Conservation (phyloP, 2,113 vertebrate genomes). For the Ageneiosus marmoratus region DNA sequence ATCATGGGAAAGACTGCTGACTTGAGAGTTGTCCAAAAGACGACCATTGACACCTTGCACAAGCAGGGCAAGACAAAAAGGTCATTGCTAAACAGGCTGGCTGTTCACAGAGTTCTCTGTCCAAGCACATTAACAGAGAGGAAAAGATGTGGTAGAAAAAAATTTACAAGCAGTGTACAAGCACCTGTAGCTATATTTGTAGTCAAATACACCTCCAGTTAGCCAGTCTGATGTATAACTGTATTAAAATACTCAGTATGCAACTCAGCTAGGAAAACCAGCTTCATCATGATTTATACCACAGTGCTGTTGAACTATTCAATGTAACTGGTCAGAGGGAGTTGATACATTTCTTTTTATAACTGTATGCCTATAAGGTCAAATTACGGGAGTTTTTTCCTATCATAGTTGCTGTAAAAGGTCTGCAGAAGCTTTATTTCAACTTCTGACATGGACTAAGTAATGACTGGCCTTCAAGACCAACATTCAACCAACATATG, state of each 20-base stretch:
- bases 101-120: no score
- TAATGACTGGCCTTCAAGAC: background rate
- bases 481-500: background rate
- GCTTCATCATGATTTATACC: background rate
- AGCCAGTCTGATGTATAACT: background rate
- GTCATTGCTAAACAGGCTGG: no score
- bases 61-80: no score
- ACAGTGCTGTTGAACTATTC: background rate
- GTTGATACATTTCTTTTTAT: background rate
- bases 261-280: background rate
- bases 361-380: background rate
- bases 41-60: no score
- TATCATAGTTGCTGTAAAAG: background rate
- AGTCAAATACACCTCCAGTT: background rate
- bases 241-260: background rate
- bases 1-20: no score
- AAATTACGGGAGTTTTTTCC: no score
- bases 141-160: no score
- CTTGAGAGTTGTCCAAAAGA: no score
- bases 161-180: no score
- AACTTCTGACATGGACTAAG: no score
- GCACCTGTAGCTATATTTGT: background rate
- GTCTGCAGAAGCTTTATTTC: background rate
- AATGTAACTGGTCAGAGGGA: no score
- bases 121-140: no score